Conservation (phyloP, 2,888 invertebrate species). For the Drosophila neonasuta region DNA sequence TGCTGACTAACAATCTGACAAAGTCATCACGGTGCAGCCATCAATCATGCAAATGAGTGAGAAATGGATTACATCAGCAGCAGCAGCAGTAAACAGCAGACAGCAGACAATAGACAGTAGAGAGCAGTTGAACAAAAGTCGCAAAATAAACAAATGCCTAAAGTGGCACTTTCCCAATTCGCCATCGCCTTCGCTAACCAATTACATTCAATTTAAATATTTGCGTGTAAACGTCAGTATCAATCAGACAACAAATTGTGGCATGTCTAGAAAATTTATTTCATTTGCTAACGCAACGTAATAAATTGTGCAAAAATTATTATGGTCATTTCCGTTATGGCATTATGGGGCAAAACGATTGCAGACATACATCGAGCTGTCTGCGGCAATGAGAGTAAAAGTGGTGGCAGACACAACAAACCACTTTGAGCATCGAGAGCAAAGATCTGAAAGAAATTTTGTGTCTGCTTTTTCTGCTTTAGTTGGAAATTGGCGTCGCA, state of each 20-base stretch:
- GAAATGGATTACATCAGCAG: slow-evolving; percentile 38
- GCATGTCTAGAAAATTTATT: slow-evolving; percentile 54
- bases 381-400: slow-evolving; percentile 68
- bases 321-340: slow-evolving; percentile 70
- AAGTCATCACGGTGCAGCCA: slow-evolving; percentile 21
- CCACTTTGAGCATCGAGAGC: slow-evolving; percentile 49
- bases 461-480: slow-evolving; percentile 18
- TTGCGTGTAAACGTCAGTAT: slow-evolving; percentile 54
- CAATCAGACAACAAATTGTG: slow-evolving; percentile 38
- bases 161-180: slow-evolving; percentile 29
- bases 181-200: slow-evolving; percentile 6
- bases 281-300: slow-evolving; percentile 64
- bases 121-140: background rate
- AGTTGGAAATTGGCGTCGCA: slow-evolving; percentile 50
- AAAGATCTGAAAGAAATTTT: slow-evolving; percentile 62
- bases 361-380: slow-evolving; percentile 22
- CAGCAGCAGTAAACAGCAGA: background rate
- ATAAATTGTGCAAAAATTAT: slow-evolving; percentile 73
- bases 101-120: background rate
- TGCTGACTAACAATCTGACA: slow-evolving; percentile 28
- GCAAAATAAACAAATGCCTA: background rate
- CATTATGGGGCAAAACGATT: slow-evolving; percentile 26
- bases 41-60: slow-evolving; percentile 33
- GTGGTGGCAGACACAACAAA: slow-evolving; percentile 42
- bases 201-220: slow-evolving; percentile 55